Base-by-base conservation (phyloP, 2,797 vertebrate species). In the Chelonia mydas region DNA sequence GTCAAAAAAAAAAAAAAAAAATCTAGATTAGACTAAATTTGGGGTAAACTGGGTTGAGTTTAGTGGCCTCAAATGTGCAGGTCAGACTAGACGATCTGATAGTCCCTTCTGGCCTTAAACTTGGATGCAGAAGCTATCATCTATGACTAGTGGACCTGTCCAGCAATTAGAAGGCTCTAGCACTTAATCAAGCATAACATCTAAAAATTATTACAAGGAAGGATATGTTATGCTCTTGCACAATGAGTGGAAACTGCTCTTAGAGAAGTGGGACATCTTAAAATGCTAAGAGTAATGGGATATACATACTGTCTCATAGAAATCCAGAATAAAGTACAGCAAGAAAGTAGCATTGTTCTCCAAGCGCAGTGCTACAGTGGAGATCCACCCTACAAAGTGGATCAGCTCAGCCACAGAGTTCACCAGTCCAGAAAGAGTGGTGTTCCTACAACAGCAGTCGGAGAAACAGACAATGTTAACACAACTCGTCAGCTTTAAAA, bases 271-370 rank as follows among this genome's bases (percentile, higher is more conserved):
- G 25, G 50, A 83, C 83, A 85, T 41, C 11, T 50, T 45, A 17
- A 41, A 57, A 89, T 83, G 28, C 6, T 27, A 94, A 65, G 31
- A 47, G 77, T 57, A 87, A 65, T 16, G 23, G 9, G 65, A 94
- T 92, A 94, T 91, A 94, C 95, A 4, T 98, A 99, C 99, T n/a
- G 97, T 99, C 93, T 98, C 98, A 94, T 99, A 99, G 98, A 99
- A 99, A 96, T 99, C 98, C 98, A 99, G 98, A 88, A 99, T 96
- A 96, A 99, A 99, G 96, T 98, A 98, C 85, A 99, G 97, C 83
- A 99, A 97, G 31, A 99, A 98, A 15, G 97, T 83, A 92, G 98
- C 97, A 93, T 98, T 98, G 55, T 95, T 98, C 97, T 99, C 99
- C 65, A 99, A 96, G 94, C 97, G 98, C 87, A 99, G 81, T 3